Percentiles rank a stretch among this genome's conserved stretches.
phyloP scores from a whole-genome alignment of 2,888 invertebrate genomes.

The Apoda limacodes region DNA sequence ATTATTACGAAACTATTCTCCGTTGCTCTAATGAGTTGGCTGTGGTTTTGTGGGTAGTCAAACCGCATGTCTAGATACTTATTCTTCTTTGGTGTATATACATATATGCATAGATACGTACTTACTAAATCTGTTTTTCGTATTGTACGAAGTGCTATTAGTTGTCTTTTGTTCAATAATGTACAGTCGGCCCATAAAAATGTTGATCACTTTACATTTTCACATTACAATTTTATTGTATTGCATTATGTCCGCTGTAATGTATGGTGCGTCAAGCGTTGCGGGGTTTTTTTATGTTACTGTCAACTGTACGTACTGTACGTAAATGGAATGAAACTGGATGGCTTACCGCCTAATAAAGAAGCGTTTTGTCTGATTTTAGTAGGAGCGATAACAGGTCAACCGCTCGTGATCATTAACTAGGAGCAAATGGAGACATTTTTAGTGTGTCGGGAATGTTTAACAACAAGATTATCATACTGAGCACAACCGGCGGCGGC shows the following conservation, averaged over 20 bases:
- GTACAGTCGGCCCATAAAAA: too few relatives aligned
- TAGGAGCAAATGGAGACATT: slow-evolving; percentile 51
- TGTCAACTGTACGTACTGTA: slow-evolving; percentile 39
- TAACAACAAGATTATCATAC: slow-evolving; percentile 43
- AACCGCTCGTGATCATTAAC: slow-evolving; percentile 39
- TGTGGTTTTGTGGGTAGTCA: too few relatives aligned
- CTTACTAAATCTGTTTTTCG: too few relatives aligned
- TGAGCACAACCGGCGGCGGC: slow-evolving; percentile 34
- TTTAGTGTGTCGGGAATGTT: slow-evolving; percentile 41
- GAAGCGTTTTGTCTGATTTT: slow-evolving; percentile 63
- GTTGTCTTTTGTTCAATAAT: too few relatives aligned
- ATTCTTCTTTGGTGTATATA: too few relatives aligned
- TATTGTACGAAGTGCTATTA: too few relatives aligned
- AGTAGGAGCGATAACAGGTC: slow-evolving; percentile 50
- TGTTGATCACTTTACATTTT: too few relatives aligned
- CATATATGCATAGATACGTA: too few relatives aligned
- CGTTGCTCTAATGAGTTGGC: too few relatives aligned
- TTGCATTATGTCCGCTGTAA: slow-evolving; percentile 38
- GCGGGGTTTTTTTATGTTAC: slow-evolving; percentile 49
- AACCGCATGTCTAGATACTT: too few relatives aligned
- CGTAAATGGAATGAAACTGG: slow-evolving; percentile 54
- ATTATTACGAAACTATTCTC: too few relatives aligned
- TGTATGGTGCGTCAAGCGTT: slow-evolving; percentile 33
- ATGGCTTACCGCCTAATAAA: slow-evolving; percentile 44
- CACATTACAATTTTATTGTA: too few relatives aligned